phyloP scores from a whole-genome alignment of 2,797 vertebrate species.

The Dromococcyx pavoninus region DNA sequence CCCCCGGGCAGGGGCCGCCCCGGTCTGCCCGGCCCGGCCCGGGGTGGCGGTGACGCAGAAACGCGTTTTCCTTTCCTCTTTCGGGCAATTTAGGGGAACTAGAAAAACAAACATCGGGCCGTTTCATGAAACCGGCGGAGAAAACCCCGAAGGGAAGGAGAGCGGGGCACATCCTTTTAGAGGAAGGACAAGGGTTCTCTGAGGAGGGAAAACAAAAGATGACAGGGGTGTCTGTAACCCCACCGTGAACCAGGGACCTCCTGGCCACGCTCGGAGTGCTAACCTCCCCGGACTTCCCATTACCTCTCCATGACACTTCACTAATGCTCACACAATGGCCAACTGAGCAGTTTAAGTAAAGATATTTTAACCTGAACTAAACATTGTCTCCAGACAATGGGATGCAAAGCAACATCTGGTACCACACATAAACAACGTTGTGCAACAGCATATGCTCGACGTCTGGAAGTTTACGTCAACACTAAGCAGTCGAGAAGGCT shows the following conservation, averaged over 20 bases:
- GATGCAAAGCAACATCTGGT: constrained; percentile 70
- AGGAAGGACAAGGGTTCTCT: constrained; percentile 90
- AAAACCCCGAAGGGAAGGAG: constrained; percentile 65
- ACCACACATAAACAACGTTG: constrained; percentile 37
- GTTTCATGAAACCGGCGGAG: constrained; percentile 69
- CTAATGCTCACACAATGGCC: constrained; percentile 73
- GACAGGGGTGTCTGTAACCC: constrained; percentile 85
- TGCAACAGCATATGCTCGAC: constrained; percentile 39
- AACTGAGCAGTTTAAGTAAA: constrained; percentile 56
- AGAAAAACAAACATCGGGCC: constrained; percentile 88
- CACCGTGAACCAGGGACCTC: constrained; percentile 85
- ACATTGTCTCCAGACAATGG: constrained; percentile 70
- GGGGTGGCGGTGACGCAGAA: constrained; percentile 77
- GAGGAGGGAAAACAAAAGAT: constrained; percentile 87
- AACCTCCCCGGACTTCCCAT: constrained; percentile 85
- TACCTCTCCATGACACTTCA: constrained; percentile 83
- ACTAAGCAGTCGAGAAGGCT: background rate
- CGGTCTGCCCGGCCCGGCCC: background rate
- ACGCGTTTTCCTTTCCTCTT: constrained; percentile 79
- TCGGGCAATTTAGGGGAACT: constrained; percentile 82
- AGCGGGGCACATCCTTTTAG: constrained; percentile 84
- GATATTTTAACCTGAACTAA: constrained; percentile 70
- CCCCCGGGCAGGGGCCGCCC: background rate
- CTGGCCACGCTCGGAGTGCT: constrained; percentile 70
- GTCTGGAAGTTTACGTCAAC: constrained; percentile 57